Evolutionary conservation across 2,888 invertebrate genomes (phyloP), one percentile per base, ranked within the genome.

Genomic region (Acrobasis repandana): DNA sequence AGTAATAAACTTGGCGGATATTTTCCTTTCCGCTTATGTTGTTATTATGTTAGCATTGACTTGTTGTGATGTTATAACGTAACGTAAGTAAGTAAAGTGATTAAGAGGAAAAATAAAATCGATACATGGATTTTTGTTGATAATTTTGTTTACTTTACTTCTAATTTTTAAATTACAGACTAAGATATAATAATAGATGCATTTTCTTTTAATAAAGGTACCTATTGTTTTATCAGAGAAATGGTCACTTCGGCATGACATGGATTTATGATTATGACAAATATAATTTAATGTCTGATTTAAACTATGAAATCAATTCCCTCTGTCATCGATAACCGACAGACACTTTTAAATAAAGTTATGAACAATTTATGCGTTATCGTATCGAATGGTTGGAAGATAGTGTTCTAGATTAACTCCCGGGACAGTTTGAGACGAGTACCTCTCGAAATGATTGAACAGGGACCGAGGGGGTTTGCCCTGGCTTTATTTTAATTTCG

Each of bases 371-470:
- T 56, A 69, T 67, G 59, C 69, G 72, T 73, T 62, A 75, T 66
- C 66, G 67, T 79, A 75, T 77, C 74, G 75, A 75, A 69, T 70
- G 70, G 70, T 68, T 73, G 76, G 72, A 74, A 76, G 77, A 79
- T 80, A 77, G 75, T 76, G 71, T 70, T 72, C 72, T 75, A 82
- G 82, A 82, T 83, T 80, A 82, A 82, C 85, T 82, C 83, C 74
- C 72, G 78, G 81, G 88, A 85, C 85, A 78, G 80, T 84, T 85
- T 82, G 84, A 81, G 85, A 84, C 80, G 78, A 77, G 69, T 78
- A 79, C 80, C 85, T 85, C 82, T 90, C 79, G 86, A 88, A 89
- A 90, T 91, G 90, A 91, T 91, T 91, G 90, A 90, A 83, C 85
- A 77, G 90, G 91, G 92, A 88, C 89, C 83, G 80, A 82, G 86